Conservation (phyloP, 2,888 invertebrate genomes). For the Chelonus formosanus region DNA sequence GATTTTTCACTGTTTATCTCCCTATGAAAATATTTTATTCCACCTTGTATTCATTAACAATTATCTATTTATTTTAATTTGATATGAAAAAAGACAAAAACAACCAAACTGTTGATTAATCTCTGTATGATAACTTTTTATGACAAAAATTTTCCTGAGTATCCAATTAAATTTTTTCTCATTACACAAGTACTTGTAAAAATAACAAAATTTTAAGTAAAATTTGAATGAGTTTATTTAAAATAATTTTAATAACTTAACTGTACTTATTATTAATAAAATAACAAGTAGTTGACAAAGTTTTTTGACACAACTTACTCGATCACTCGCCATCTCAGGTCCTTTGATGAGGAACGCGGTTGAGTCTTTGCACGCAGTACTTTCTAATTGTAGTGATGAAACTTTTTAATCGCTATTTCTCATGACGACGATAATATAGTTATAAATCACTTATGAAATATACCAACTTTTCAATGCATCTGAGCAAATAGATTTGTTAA, state of each 20-base stretch:
- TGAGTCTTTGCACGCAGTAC: not conserved
- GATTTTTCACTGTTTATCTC: too few species aligned
- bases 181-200: too few species aligned
- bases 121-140: too few species aligned
- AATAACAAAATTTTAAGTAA: too few species aligned
- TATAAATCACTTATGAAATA: constrained; percentile 1
- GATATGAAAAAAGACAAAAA: too few species aligned
- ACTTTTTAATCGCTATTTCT: constrained; percentile 37
- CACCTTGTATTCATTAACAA: too few species aligned
- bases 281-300: constrained; percentile 1
- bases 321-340: constrained; percentile 8
- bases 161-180: too few species aligned
- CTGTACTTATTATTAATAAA: not conserved
- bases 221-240: too few species aligned
- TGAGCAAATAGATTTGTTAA: constrained; percentile 39
- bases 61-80: too few species aligned
- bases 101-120: too few species aligned
- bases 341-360: constrained; percentile 14
- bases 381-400: constrained; percentile 34
- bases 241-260: not conserved
- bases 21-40: too few species aligned
- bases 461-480: not conserved
- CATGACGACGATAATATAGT: constrained; percentile 27
- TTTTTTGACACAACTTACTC: not conserved
- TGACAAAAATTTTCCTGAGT: too few species aligned